These are phyloP conservation scores for Mionectes olivaceus DNA, from an alignment of 2,797 vertebrate species.

Conservation along the genomic window DNA sequence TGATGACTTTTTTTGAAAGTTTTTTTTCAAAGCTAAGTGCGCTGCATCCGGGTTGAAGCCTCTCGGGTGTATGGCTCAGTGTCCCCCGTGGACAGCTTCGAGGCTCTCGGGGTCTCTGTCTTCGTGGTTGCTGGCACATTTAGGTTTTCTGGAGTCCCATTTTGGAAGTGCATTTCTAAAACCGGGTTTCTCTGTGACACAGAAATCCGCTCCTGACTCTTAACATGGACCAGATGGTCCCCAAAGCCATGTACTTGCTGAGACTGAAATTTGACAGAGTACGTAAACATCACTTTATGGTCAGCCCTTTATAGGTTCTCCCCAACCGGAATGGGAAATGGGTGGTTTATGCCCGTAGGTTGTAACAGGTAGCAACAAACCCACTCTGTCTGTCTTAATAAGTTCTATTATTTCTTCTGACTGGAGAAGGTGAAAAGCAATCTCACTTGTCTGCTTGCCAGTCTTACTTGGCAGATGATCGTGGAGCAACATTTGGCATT, in stretches of 20 bases:
- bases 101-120: background rate
- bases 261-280: background rate
- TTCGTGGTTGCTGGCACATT: background rate
- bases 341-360: constrained; percentile 14
- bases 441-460: constrained; percentile 57
- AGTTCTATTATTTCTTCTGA: constrained; percentile 53
- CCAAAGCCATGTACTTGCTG: background rate
- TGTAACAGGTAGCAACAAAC: constrained; percentile 53
- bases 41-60: background rate
- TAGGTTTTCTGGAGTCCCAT: background rate
- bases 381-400: constrained; percentile 35
- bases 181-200: background rate
- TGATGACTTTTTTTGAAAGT: background rate
- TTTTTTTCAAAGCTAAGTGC: background rate
- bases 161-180: constrained; percentile 35
- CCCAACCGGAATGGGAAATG: background rate
- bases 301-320: background rate
- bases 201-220: constrained; percentile 7
- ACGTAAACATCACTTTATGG: background rate
- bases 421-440: constrained; percentile 54
- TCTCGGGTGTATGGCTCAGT: background rate
- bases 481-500: constrained; percentile 45
- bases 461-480: constrained; percentile 47
- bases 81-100: background rate
- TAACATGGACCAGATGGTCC: constrained; percentile 42